phyloP scores from a whole-genome alignment of 2,888 invertebrate genomes.

The Andrena bicolor region DNA sequence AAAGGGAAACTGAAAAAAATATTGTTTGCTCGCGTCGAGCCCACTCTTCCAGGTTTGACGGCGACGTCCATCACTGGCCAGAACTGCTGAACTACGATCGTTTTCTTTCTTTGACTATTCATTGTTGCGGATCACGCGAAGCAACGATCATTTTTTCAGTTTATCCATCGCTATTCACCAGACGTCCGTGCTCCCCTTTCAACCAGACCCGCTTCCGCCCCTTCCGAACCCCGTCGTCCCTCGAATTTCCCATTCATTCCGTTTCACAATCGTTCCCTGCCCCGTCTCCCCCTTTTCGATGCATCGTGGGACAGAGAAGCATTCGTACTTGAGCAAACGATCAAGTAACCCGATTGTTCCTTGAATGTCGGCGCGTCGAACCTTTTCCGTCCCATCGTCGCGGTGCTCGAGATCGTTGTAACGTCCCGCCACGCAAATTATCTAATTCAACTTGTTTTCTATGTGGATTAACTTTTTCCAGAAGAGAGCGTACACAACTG shows the following conservation, averaged over 20 bases:
- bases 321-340: slow-evolving; percentile 23
- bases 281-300: slow-evolving; percentile 12
- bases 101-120: slow-evolving; percentile 70
- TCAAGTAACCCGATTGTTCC: slow-evolving; percentile 1
- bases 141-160: slow-evolving; percentile 84
- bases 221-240: neutral
- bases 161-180: slow-evolving; percentile 60
- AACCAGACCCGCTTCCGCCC: neutral
- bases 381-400: slow-evolving; percentile 54
- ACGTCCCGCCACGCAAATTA: slow-evolving; percentile 68
- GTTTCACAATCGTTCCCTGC: neutral
- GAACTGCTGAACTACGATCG: slow-evolving; percentile 77
- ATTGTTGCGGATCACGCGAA: slow-evolving; percentile 76
- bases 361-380: slow-evolving; percentile 24
- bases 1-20: slow-evolving; percentile 80
- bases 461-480: slow-evolving; percentile 85
- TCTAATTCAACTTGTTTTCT: slow-evolving; percentile 79
- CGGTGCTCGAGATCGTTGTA: slow-evolving; percentile 60
- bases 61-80: slow-evolving; percentile 78
- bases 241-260: neutral
- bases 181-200: neutral
- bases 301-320: slow-evolving; percentile 61
- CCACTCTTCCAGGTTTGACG: slow-evolving; percentile 81
- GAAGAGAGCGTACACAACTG: slow-evolving; percentile 78
- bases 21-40: slow-evolving; percentile 81